Base-by-base conservation (phyloP, 2,797 vertebrate species). In the Aulostomus chinensis region DNA sequence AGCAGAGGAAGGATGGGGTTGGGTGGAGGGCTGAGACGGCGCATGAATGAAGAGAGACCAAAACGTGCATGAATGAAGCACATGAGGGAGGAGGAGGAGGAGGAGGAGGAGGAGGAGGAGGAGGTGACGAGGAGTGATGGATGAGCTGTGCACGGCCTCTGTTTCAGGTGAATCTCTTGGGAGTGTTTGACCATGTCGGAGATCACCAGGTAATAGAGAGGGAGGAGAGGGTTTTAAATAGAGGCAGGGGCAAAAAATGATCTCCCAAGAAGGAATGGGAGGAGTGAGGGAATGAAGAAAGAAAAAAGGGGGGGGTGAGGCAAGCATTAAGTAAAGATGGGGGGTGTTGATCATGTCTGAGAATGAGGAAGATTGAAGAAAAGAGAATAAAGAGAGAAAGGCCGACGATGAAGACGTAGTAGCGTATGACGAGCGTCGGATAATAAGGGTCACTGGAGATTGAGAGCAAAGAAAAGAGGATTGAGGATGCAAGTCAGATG, bases 161-260 rank as follows among this genome's bases (percentile, higher is more conserved):
- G 66, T 69, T 76, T 58, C 70, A 71, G 77, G 69, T 76, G 74
- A 72, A 78, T 74, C 80, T 71, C 77, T 18, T 9, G 54, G 72
- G 80, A 82, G 48, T 33, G 59, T 68, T 76, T 65, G 72, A 72
- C 66, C 73, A 50, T 24, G 39, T 18, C 12, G 26, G 56, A 50
- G 76, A 82, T 78, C 64, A 53, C 52, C 68, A 34, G 24, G 52
- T 70, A 57, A 80, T 67, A 59, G 55, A 30, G 34, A 30, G 12
- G 16, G 11, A 62, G 45, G 58, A 21, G 46, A 12, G 42, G 70
- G 31, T 30, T 67, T 72, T 58, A 68, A 64, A 61, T 17, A 15
- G 40, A 51, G 47, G 22, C 0, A 10, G 37, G 29, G 49, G 30
- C 39, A 48, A 3, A 45, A 77, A 74, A 48, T 9, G 42, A 58